These are phyloP conservation scores for Sipha flava DNA, from an alignment of 1,140 invertebrate species.

Conservation along the genomic window DNA sequence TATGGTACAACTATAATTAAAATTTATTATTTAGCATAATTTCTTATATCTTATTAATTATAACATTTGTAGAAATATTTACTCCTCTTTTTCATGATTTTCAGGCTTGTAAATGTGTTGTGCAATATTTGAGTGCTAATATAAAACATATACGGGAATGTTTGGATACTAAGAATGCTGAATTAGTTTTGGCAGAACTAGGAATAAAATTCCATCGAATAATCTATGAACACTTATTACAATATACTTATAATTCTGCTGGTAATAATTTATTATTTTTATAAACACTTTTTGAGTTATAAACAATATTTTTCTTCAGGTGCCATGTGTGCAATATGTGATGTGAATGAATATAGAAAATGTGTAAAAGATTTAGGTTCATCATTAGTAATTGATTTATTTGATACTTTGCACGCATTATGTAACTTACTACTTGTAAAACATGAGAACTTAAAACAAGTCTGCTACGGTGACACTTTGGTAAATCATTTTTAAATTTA, in stretches of 20 bases:
- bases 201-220: constrained; percentile 83
- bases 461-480: constrained; percentile 86
- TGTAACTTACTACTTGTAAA: constrained; percentile 93
- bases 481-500: constrained; percentile 49
- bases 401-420: constrained; percentile 89
- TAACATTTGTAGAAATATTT: too few species aligned
- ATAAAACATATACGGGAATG: constrained; percentile 71
- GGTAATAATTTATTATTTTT: constrained; percentile 48
- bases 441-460: constrained; percentile 91
- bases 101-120: constrained; percentile 80
- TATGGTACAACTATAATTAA: too few species aligned
- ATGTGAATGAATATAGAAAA: constrained; percentile 90
- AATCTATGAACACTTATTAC: constrained; percentile 90
- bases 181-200: constrained; percentile 76
- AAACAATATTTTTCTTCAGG: constrained; percentile 49
- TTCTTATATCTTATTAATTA: too few species aligned
- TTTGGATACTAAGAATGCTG: constrained; percentile 89
- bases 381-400: constrained; percentile 70
- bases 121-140: constrained; percentile 69
- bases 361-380: constrained; percentile 67
- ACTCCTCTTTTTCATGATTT: neutral
- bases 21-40: too few species aligned
- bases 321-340: constrained; percentile 95
- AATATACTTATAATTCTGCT: constrained; percentile 90
- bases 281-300: neutral